Evolutionary conservation across 2,113 vertebrate species (phyloP).

Genomic region (Meleagris gallopavo): DNA sequence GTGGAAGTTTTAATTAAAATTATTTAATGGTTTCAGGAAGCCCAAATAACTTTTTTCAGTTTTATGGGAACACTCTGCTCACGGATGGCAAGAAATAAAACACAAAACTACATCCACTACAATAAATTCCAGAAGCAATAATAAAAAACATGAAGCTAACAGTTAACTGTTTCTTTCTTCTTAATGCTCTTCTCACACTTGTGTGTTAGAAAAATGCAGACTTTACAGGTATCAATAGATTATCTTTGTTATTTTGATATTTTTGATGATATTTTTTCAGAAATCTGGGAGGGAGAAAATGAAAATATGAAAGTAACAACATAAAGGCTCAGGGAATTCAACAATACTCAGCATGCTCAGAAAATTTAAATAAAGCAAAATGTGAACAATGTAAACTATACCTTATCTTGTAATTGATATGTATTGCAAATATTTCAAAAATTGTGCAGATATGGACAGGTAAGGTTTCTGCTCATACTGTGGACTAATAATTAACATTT

Average conservation of each 20-base stretch:
- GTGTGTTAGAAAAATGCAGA: not conserved
- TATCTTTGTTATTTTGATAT: not conserved
- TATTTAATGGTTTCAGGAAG: not conserved
- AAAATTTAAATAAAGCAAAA: not conserved
- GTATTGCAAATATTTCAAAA: conserved; percentile 15
- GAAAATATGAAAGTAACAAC: not conserved
- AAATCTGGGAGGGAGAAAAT: not conserved
- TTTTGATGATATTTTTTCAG: not conserved
- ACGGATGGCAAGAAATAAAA: not conserved
- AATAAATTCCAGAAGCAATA: not conserved
- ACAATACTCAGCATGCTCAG: not conserved
- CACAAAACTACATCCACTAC: not conserved
- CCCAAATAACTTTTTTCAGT: not conserved
- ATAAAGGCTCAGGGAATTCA: not conserved
- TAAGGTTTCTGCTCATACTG: not conserved
- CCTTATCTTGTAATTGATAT: not conserved
- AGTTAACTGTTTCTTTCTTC: not conserved
- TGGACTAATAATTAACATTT: conserved; percentile 42
- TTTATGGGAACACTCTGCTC: not conserved
- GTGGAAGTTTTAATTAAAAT: not conserved
- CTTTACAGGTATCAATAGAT: not conserved
- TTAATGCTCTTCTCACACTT: not conserved
- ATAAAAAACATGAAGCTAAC: not conserved
- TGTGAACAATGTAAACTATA: not conserved
- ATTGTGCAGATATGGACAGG: not conserved